Percentiles rank a stretch among this genome's conserved stretches.
phyloP scores from a whole-genome alignment of 2,888 invertebrate species.

The Proisotoma minuta region DNA sequence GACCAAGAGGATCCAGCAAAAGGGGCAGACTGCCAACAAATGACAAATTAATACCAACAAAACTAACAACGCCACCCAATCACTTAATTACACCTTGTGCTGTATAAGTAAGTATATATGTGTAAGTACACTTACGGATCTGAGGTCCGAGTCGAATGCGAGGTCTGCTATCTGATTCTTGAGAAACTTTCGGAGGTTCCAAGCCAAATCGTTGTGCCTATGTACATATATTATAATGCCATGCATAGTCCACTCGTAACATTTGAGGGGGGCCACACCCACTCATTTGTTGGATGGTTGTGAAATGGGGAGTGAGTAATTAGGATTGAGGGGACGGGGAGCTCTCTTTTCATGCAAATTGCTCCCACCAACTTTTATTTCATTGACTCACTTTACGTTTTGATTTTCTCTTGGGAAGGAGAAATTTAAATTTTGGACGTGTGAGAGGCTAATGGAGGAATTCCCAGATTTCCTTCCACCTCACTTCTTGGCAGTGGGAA shows the following conservation, averaged over 20 bases:
- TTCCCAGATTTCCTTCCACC: not conserved
- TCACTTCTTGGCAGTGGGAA: not conserved
- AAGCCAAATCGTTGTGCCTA: slow-evolving; percentile 48
- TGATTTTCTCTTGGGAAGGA: too few species aligned
- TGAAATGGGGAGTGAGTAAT: too few species aligned
- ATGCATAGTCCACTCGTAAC: too few species aligned
- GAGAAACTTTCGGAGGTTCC: slow-evolving; percentile 47
- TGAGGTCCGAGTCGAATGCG: slow-evolving; percentile 46
- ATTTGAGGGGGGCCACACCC: too few species aligned
- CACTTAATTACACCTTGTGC: not conserved
- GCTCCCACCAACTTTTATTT: too few species aligned
- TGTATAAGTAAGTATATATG: too few species aligned
- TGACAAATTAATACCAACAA: not conserved
- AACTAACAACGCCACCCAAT: not conserved
- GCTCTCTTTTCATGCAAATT: too few species aligned
- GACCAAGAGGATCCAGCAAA: slow-evolving; percentile 47
- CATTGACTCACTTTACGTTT: too few species aligned
- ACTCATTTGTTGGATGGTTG: too few species aligned
- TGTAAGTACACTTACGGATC: slow-evolving; percentile 38
- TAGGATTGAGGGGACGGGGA: too few species aligned
- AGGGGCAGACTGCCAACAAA: slow-evolving; percentile 42
- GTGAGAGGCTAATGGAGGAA: slow-evolving; percentile 9
- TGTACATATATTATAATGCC: too few species aligned
- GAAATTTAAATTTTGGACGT: slow-evolving; percentile 3
- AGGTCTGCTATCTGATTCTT: slow-evolving; percentile 47